These are phyloP conservation scores for Cisticola juncidis DNA, from an alignment of 2,113 vertebrate species.

Conservation along the genomic window DNA sequence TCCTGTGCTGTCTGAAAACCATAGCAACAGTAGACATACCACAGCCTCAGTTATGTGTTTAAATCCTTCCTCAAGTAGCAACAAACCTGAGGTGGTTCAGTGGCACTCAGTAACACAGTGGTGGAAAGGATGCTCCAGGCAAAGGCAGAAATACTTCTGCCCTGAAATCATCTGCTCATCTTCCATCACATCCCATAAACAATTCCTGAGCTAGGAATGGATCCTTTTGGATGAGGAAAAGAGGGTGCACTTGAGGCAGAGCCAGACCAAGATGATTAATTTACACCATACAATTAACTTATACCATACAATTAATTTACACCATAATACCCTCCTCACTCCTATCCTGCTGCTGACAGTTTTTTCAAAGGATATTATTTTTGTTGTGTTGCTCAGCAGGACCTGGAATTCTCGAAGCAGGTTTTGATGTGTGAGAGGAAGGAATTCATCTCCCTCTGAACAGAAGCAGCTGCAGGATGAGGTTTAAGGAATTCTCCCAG, in stretches of 20 bases:
- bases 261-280: neutral
- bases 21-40: no score
- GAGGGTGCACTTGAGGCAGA: neutral
- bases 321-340: neutral
- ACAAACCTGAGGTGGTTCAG: neutral
- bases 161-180: neutral
- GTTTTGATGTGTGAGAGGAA: neutral
- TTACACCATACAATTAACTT: neutral
- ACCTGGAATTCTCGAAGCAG: neutral
- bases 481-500: neutral
- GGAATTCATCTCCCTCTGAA: neutral
- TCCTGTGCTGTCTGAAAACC: no score
- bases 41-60: neutral
- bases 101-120: neutral
- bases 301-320: no score
- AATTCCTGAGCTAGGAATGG: neutral
- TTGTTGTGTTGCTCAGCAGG: neutral
- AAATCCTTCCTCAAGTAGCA: neutral
- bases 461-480: neutral
- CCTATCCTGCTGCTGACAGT: neutral
- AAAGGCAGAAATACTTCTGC: neutral
- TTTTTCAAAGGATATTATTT: neutral
- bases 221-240: neutral
- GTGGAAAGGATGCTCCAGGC: neutral
- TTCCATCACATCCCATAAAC: neutral